phyloP scores from a whole-genome alignment of 92 coral and sea anemone species.

The Virgularia gustaviana region DNA sequence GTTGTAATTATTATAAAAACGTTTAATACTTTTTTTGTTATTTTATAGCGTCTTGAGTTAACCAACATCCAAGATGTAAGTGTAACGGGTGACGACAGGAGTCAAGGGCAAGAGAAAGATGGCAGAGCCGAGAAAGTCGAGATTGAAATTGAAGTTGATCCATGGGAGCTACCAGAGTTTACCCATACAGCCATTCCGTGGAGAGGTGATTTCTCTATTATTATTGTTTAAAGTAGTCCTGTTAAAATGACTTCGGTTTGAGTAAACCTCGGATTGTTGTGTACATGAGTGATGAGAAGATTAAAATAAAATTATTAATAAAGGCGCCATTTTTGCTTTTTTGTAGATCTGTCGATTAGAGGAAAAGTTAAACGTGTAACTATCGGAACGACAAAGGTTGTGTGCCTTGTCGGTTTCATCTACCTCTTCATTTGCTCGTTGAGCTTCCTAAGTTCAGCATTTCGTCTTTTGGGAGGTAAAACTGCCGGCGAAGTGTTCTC shows the following conservation, averaged over 20 bases:
- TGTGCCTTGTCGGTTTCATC: conserved; percentile 41
- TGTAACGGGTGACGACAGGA: too few species aligned
- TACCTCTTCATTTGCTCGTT: conserved; percentile 59
- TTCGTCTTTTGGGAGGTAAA: conserved; percentile 56
- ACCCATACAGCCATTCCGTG: conserved; percentile 17
- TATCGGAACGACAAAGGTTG: conserved; percentile 13
- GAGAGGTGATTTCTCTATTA: too few species aligned
- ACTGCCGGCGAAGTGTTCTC: conserved; percentile 59
- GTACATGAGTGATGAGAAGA: neutral
- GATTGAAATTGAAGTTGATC: conserved; percentile 29
- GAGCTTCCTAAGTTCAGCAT: conserved; percentile 51
- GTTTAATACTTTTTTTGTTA: too few species aligned
- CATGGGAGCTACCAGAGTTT: conserved; percentile 42
- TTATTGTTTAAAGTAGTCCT: neutral
- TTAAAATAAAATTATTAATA: neutral
- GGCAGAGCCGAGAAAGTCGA: too few species aligned
- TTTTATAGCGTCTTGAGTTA: too few species aligned
- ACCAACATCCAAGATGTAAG: too few species aligned
- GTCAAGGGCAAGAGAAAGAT: too few species aligned
- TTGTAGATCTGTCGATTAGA: conserved; percentile 25
- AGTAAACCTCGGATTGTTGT: neutral
- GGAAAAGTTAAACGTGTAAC: conserved; percentile 36
- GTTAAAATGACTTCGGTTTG: neutral
- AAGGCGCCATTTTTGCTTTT: conserved; percentile 13
- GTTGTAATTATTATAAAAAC: too few species aligned